Evolutionary conservation across 2,797 vertebrate species (phyloP), one percentile per base, ranked within the genome.

Genomic region (Philypnodon macrostomus): DNA sequence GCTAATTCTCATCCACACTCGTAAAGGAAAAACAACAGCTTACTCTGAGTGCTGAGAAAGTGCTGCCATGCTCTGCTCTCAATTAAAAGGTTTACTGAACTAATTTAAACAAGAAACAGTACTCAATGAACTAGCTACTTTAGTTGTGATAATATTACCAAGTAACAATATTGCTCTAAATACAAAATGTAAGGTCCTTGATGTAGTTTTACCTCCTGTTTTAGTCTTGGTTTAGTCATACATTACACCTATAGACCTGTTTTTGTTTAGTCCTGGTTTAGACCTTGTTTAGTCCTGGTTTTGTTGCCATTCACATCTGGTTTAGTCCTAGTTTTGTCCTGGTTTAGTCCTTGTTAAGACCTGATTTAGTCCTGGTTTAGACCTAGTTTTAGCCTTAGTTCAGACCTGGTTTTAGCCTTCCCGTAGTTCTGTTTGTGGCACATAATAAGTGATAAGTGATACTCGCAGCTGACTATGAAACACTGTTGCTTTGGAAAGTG

Each of bases 1-100:
- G 46, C 67, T 58, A 59, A 64, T 56, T 65, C 38, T 47, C 54
- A 53, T 46, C 31, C 49, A 27, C 52, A 7, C 53, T 58, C 27
- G 9, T 72, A 63, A 73, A 73, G n/a, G 19, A 53, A 58, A 69
- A 58, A 60, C 53, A 63, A 53, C 56, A 56, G 44, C 35, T 54
- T 52, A 55, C 3, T 54, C 41, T 63, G 47, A 68, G 55, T 40
- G 47, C 40, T 65, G 19, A 57, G 45, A 65, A 50, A 68, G 55
- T 40, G 47, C 40, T 65, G 19, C 46, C 51, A 47, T 48, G 23
- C 44, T 53, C 55, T 54, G 11, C 33, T 17, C 45, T 58, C 63
- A 59, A n/a, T 55, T 27, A 51, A 36, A 60, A 56, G 29, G n/a
- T 50, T 53, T 13, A 31, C 34, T 33, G 32, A 46, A 30, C 46